These are phyloP conservation scores for Thalassoma bifasciatum DNA, from an alignment of 2,113 vertebrate species.

Conservation along the genomic window DNA sequence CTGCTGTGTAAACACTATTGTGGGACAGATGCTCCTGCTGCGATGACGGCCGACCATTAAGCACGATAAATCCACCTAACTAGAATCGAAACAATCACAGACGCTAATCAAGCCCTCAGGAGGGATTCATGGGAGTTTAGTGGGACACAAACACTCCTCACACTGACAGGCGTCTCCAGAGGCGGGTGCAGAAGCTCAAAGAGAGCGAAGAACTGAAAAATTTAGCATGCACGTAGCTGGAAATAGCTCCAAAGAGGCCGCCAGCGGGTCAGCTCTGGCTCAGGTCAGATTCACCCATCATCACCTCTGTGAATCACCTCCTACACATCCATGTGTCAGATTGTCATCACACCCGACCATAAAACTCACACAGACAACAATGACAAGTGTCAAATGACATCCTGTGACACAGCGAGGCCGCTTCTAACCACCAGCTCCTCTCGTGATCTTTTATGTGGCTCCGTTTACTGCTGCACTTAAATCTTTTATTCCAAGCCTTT, in stretches of 20 bases:
- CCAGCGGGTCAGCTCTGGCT: no score
- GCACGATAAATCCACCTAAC: no score
- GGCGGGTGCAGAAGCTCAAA: slow-evolving; percentile 25
- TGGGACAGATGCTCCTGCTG: slow-evolving; percentile 17
- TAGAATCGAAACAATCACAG: neutral
- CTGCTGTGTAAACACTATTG: slow-evolving; percentile 51
- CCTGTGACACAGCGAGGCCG: neutral
- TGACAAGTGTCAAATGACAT: slow-evolving; percentile 24
- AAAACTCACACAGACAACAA: slow-evolving; percentile 15
- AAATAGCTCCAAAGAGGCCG: slow-evolving; percentile 20
- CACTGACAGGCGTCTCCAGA: slow-evolving; percentile 13
- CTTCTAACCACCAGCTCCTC: neutral
- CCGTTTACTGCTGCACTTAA: slow-evolving; percentile 7
- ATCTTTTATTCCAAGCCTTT: slow-evolving; percentile 17
- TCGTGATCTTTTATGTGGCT: slow-evolving; percentile 26
- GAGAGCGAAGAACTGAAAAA: slow-evolving; percentile 35
- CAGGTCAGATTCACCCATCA: no score
- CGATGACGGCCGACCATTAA: no score
- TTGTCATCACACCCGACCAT: slow-evolving; percentile 26
- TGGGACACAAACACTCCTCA: slow-evolving; percentile 33
- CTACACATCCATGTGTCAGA: slow-evolving; percentile 22
- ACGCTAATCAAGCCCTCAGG: slow-evolving; percentile 19
- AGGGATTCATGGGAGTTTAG: slow-evolving; percentile 34
- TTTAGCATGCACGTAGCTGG: slow-evolving; percentile 13
- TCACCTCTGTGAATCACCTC: slow-evolving; percentile 62